Evolutionary conservation across 2,888 invertebrate species (phyloP).

Genomic region (Erebia epiphron): DNA sequence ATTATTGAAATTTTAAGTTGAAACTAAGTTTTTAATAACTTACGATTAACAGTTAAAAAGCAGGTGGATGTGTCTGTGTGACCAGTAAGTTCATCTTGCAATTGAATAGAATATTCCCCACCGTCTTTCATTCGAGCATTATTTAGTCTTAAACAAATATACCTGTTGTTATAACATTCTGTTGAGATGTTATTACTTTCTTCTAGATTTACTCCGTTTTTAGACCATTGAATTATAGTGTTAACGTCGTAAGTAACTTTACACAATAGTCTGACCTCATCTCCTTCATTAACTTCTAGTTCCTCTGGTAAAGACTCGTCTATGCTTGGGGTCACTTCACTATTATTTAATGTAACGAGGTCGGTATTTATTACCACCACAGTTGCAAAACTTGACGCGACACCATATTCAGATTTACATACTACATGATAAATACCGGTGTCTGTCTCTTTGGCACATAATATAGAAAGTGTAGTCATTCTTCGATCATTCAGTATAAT

Average conservation of each 20-base stretch:
- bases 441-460: slow-evolving; percentile 43
- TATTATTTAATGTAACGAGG: slow-evolving; percentile 26
- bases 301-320: slow-evolving; percentile 46
- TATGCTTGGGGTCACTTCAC: slow-evolving; percentile 39
- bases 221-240: slow-evolving; percentile 43
- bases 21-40: slow-evolving; percentile 26
- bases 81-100: slow-evolving; percentile 39
- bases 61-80: slow-evolving; percentile 34
- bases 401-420: slow-evolving; percentile 41
- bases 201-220: slow-evolving; percentile 37
- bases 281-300: slow-evolving; percentile 42
- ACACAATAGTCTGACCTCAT: slow-evolving; percentile 45
- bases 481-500: slow-evolving; percentile 36
- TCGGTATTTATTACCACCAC: slow-evolving; percentile 43
- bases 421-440: slow-evolving; percentile 49
- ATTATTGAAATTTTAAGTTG: background rate
- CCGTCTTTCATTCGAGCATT: slow-evolving; percentile 34
- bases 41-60: slow-evolving; percentile 45
- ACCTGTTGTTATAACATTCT: slow-evolving; percentile 45
- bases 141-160: slow-evolving; percentile 44
- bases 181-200: slow-evolving; percentile 23
- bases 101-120: slow-evolving; percentile 43
- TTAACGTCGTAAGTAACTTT: slow-evolving; percentile 42
- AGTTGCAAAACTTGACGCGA: slow-evolving; percentile 46
- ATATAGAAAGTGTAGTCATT: slow-evolving; percentile 41